These are phyloP conservation scores for Acipenser ruthenus DNA, from an alignment of 2,797 vertebrate genomes.

Conservation along the genomic window DNA sequence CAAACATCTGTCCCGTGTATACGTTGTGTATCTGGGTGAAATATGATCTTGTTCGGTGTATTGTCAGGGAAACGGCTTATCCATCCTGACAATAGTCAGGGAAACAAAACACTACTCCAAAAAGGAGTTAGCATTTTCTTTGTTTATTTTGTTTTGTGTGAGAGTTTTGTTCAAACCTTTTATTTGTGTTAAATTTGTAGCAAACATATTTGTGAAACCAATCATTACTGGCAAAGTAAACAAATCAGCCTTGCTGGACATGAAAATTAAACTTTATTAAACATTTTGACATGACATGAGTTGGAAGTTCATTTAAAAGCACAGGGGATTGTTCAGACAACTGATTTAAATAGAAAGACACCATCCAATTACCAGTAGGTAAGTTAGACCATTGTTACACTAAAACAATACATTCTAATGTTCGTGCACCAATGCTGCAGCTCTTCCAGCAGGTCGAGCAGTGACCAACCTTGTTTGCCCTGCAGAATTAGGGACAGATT, in stretches of 20 bases:
- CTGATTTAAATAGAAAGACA: constrained; percentile 69
- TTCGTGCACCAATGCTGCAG: constrained; percentile 57
- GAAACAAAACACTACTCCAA: too few species aligned
- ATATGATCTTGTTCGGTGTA: too few species aligned
- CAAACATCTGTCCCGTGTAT: too few species aligned
- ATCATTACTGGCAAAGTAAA: constrained; percentile 62
- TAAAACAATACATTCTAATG: constrained; percentile 58
- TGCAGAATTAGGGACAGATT: constrained; percentile 56
- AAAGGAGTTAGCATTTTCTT: too few species aligned
- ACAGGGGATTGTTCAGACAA: constrained; percentile 76
- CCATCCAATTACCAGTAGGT: constrained; percentile 63
- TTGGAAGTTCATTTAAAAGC: constrained; percentile 78
- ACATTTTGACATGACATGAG: constrained; percentile 82
- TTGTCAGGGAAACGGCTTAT: too few species aligned
- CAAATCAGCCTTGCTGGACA: constrained; percentile 72
- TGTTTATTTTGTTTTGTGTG: too few species aligned
- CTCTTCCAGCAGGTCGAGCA: constrained; percentile 63
- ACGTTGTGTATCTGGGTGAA: too few species aligned
- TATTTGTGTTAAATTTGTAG: constrained; percentile 68
- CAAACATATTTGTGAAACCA: constrained; percentile 13
- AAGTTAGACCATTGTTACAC: constrained; percentile 46
- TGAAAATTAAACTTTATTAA: constrained; percentile 89
- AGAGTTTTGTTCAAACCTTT: constrained; percentile 29
- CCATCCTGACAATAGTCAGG: too few species aligned
- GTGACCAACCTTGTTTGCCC: constrained; percentile 53